Base-by-base conservation (phyloP, 1,140 invertebrate species). In the Cotesia vestalis region DNA sequence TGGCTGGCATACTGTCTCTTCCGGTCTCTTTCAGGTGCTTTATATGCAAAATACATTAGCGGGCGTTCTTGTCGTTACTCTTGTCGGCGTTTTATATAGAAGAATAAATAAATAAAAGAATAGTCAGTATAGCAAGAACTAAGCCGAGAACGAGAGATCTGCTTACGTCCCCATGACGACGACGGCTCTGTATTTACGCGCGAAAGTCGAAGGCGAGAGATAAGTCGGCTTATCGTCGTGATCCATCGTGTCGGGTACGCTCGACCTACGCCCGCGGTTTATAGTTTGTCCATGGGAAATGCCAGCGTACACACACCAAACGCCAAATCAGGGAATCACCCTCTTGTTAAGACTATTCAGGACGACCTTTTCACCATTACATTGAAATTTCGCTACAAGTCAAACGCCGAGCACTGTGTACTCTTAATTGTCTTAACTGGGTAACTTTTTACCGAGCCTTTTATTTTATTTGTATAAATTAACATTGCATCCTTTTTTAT, bases 241-340 rank as follows among this genome's bases (percentile, higher is more conserved):
- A 75, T 73, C 73, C 70, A 75, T 75, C 71, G 73, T 75, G 70
- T 75, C 71, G 74, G 67, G 27, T 59, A 52, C 12, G 55, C 61
- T 35, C 69, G 71, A 75, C 73, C 76, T 74, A 64, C 71, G 62
- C 55, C 69, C 69, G 60, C 40, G 68, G 35, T 66, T 74, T 74
- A 71, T 74, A 40, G 69, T 68, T 71, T 73, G 73, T 77, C 57
- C 72, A 77, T 77, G 76, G 73, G 76, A 77, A 77, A 77, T 73
- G 73, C 73, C 73, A 74, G 68, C 73, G 71, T 73, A 59, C 71
- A 62, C 34, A 53, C 55, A 40, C 40, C 40, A 46, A 46, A 46
- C 11, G 11, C 40, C 40, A 46, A 46, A 46, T 46, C 40, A 46
- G 40, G 53, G 69, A 73, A 76, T 74, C 71, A 67, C 63, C 72